These are phyloP conservation scores for Harpagifer antarcticus DNA, from an alignment of 2,797 vertebrate species.

Conservation along the genomic window DNA sequence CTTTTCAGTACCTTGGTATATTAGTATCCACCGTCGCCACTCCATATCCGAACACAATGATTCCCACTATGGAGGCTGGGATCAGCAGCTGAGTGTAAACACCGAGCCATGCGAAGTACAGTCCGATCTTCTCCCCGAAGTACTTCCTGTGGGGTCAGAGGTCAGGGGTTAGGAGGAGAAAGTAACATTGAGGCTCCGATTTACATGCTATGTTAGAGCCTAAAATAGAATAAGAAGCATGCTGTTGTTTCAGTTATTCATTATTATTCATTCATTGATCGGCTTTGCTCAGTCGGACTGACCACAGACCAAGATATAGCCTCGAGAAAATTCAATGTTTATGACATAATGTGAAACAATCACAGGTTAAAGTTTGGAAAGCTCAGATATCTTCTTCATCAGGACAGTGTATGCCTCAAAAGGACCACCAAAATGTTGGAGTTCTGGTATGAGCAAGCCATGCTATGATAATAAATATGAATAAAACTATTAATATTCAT, in stretches of 20 bases:
- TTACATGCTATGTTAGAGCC: background rate
- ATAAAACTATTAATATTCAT: too few relatives aligned
- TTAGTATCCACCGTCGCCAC: constrained; percentile 93
- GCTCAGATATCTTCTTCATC: background rate
- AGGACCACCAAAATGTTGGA: too few relatives aligned
- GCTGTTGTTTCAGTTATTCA: constrained; percentile 11
- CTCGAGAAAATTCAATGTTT: too few relatives aligned
- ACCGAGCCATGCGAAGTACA: constrained; percentile 98
- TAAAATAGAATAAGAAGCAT: constrained; percentile 1
- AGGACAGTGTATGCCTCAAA: too few relatives aligned
- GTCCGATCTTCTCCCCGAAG: constrained; percentile 98
- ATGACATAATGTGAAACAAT: background rate
- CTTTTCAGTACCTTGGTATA: constrained; percentile 90
- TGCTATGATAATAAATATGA: too few relatives aligned
- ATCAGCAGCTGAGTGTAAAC: constrained; percentile 96
- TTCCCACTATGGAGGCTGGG: constrained; percentile 93
- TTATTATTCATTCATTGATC: too few relatives aligned
- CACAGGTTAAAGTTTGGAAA: background rate
- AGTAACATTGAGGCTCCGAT: background rate
- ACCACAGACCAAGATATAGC: too few relatives aligned
- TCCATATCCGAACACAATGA: constrained; percentile 96
- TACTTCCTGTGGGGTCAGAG: constrained; percentile 89
- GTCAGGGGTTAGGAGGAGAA: constrained; percentile 30
- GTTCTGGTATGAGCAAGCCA: too few relatives aligned
- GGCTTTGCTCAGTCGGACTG: too few relatives aligned